Evolutionary conservation across 2,888 invertebrate species (phyloP).

Genomic region (Caprella mutica): DNA sequence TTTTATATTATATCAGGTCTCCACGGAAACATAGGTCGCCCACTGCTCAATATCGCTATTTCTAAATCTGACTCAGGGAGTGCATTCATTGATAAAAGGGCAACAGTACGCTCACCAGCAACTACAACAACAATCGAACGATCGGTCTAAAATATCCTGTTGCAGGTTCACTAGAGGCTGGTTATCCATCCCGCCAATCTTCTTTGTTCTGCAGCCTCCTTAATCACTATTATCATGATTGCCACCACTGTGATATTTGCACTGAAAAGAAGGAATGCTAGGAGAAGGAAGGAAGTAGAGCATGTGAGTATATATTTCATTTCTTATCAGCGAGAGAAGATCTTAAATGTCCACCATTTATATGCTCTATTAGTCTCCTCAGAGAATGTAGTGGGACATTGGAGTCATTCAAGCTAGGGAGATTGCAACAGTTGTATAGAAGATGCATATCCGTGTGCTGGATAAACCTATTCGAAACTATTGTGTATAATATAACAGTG

Average conservation of each 20-base stretch:
- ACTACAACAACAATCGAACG: background rate
- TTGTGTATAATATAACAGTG: no score
- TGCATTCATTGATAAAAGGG: constrained; percentile 10
- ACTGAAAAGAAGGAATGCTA: constrained; percentile 10
- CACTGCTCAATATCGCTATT: constrained; percentile 1
- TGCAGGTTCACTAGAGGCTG: background rate
- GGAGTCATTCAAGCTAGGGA: no score
- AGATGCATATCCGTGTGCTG: no score
- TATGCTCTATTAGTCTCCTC: no score
- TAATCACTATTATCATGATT: constrained; percentile 17
- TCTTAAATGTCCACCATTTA: no score
- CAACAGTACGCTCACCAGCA: constrained; percentile 5
- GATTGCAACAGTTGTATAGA: no score
- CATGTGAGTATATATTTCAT: no score
- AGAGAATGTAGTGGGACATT: no score
- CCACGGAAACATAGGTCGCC: background rate
- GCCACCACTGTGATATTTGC: constrained; percentile 16
- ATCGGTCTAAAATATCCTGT: background rate
- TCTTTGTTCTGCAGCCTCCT: constrained; percentile 15
- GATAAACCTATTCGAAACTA: no score
- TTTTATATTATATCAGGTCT: background rate
- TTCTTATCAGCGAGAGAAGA: no score
- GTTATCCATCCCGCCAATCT: constrained; percentile 16
- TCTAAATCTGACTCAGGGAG: constrained; percentile 8
- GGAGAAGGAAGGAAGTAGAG: constrained; percentile 16